A percentile compares a stretch with the other conserved stretches of the same genome.
phyloP scores from a whole-genome alignment of 2,888 invertebrate species.

The Onchidella celtica region DNA sequence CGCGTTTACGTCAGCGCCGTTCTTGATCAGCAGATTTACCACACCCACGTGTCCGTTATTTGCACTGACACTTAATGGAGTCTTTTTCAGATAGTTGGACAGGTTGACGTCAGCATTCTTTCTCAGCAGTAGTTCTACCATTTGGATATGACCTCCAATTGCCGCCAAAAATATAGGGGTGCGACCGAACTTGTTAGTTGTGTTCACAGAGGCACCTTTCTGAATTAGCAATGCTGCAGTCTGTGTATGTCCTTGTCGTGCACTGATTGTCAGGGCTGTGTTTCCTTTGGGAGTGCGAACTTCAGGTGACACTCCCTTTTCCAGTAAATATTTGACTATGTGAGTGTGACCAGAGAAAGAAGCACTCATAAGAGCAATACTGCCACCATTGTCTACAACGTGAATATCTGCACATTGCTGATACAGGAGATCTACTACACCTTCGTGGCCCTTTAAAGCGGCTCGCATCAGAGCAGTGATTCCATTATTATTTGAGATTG shows the following conservation, averaged over 20 bases:
- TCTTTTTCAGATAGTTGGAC: neutral
- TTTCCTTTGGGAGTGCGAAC: neutral
- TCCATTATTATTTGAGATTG: slow-evolving; percentile 3
- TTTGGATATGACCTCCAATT: slow-evolving; percentile 11
- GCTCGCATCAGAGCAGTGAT: slow-evolving; percentile 20
- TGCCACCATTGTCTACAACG: slow-evolving; percentile 13
- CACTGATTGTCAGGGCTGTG: slow-evolving; percentile 21
- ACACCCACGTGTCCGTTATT: slow-evolving; percentile 4
- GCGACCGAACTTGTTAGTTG: slow-evolving; percentile 14
- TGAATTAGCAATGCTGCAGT: neutral
- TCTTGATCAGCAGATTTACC: slow-evolving; percentile 14
- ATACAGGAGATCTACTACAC: neutral
- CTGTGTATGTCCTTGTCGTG: slow-evolving; percentile 17
- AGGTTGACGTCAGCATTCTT: slow-evolving; percentile 14
- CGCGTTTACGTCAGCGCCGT: neutral
- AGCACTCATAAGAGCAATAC: slow-evolving; percentile 38
- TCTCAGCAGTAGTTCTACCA: slow-evolving; percentile 5
- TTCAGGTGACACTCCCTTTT: neutral
- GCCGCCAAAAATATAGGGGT: slow-evolving; percentile 32
- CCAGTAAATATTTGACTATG: neutral
- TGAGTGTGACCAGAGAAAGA: slow-evolving; percentile 27
- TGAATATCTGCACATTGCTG: neutral
- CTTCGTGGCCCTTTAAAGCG: slow-evolving; percentile 10
- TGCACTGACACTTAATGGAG: slow-evolving; percentile 4
- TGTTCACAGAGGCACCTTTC: slow-evolving; percentile 4